These are phyloP conservation scores for Cricetomys ansorgei DNA, from an alignment of 2,113 vertebrate species.

Conservation along the genomic window DNA sequence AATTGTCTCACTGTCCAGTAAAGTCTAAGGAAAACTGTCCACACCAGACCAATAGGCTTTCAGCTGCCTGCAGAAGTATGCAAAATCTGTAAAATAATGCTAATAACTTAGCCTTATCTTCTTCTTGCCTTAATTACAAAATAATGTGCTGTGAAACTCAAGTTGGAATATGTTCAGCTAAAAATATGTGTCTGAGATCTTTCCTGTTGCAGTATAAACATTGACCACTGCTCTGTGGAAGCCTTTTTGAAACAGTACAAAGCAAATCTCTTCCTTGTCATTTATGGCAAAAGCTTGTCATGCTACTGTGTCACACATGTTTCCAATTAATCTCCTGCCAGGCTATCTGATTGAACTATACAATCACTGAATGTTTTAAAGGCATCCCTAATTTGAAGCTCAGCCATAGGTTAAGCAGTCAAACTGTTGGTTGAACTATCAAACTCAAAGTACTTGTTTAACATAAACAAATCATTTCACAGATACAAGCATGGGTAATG, in stretches of 20 bases:
- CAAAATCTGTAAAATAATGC: neutral
- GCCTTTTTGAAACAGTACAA: neutral
- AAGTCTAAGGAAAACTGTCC: neutral
- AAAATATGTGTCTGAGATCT: neutral
- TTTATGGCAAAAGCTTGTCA: neutral
- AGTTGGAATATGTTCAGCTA: neutral
- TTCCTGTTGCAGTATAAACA: neutral
- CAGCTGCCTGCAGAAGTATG: neutral
- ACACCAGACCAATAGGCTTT: neutral
- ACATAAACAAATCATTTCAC: constrained; percentile 70
- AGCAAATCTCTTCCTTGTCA: neutral
- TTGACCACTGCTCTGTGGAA: neutral
- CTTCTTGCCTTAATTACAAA: constrained; percentile 10
- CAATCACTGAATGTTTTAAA: constrained; percentile 64
- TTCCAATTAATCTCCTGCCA: constrained; percentile 78
- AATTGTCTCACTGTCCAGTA: neutral
- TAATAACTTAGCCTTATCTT: neutral
- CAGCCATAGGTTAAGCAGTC: constrained; percentile 68
- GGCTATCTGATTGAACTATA: constrained; percentile 63
- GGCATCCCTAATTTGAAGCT: constrained; percentile 64
- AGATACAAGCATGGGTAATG: constrained; percentile 38
- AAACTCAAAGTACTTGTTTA: constrained; percentile 57
- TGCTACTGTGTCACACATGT: constrained; percentile 55
- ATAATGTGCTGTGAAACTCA: neutral
- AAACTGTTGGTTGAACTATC: constrained; percentile 23